phyloP scores from a whole-genome alignment of 2,888 invertebrate species.

The Agriopis aurantiaria region DNA sequence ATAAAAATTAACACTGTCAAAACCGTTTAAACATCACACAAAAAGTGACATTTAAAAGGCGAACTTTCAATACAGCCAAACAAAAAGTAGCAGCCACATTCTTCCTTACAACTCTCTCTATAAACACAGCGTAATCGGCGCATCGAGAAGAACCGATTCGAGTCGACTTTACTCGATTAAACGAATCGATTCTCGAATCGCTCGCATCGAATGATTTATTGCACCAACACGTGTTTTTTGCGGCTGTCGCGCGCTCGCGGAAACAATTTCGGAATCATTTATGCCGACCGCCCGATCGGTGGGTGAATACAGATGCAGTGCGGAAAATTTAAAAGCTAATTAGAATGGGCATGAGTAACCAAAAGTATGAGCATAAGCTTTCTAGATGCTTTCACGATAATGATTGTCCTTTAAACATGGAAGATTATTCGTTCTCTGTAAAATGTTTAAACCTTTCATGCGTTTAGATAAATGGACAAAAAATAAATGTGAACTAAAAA shows the following conservation, averaged over 20 bases:
- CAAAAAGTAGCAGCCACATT: constrained; percentile 78
- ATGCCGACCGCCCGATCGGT: constrained; percentile 76
- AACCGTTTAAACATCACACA: constrained; percentile 53
- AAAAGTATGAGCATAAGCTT: not conserved
- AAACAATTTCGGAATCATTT: constrained; percentile 85
- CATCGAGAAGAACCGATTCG: constrained; percentile 81
- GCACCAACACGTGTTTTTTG: constrained; percentile 84
- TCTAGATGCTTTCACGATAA: too few relatives aligned
- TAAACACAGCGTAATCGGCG: constrained; percentile 76
- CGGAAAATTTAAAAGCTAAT: constrained; percentile 2
- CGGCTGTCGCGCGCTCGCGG: constrained; percentile 72
- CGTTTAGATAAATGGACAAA: too few relatives aligned
- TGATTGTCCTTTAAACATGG: too few relatives aligned
- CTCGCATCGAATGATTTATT: constrained; percentile 81
- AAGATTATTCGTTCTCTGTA: too few relatives aligned
- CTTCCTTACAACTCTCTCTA: constrained; percentile 80
- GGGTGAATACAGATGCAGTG: constrained; percentile 63
- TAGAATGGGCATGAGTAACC: not conserved
- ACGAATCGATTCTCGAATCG: constrained; percentile 49
- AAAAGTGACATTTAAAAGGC: constrained; percentile 59
- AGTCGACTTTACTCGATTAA: constrained; percentile 78
- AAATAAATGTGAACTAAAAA: too few relatives aligned
- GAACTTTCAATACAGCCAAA: constrained; percentile 56
- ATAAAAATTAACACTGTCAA: constrained; percentile 48
- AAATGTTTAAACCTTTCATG: too few relatives aligned